Conservation (phyloP, 2,797 vertebrate species). For the Lutjanus argentimaculatus region DNA sequence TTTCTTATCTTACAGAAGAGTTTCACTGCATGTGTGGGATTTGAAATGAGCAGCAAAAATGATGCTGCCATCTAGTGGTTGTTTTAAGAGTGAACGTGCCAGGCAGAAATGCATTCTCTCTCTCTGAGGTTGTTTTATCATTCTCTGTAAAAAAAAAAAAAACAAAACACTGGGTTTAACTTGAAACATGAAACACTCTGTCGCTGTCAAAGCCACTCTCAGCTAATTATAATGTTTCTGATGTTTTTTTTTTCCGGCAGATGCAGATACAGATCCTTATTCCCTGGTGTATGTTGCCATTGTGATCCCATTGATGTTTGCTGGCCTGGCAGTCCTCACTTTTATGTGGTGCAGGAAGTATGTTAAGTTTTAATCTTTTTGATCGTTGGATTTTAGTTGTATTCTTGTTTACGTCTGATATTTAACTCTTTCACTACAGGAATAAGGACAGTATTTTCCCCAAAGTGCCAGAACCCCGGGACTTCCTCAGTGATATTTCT, state of each 20-base stretch:
- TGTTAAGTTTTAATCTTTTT: neutral
- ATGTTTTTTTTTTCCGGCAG: conserved; percentile 32
- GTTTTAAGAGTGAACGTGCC: no score
- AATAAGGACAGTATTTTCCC: conserved; percentile 63
- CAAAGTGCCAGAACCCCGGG: conserved; percentile 63
- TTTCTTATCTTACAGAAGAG: neutral
- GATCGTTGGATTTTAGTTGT: accelerated
- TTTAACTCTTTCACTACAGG: conserved; percentile 51
- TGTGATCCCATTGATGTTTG: conserved; percentile 45
- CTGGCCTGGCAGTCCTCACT: conserved; percentile 9
- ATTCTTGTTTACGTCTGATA: neutral
- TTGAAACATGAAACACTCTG: neutral
- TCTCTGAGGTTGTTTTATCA: neutral
- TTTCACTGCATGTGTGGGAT: neutral
- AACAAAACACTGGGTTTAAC: neutral
- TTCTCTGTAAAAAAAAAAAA: neutral
- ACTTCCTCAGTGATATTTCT: conserved; percentile 66
- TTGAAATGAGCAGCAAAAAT: no score
- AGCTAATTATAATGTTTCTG: neutral
- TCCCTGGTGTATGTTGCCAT: neutral
- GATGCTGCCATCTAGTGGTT: neutral
- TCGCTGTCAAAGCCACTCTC: neutral
- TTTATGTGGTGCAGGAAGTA: conserved; percentile 65
- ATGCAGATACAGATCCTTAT: accelerated
- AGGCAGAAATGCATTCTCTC: neutral